Evolutionary conservation across 2,113 vertebrate genomes (phyloP).

Genomic region (Lagopus muta): DNA sequence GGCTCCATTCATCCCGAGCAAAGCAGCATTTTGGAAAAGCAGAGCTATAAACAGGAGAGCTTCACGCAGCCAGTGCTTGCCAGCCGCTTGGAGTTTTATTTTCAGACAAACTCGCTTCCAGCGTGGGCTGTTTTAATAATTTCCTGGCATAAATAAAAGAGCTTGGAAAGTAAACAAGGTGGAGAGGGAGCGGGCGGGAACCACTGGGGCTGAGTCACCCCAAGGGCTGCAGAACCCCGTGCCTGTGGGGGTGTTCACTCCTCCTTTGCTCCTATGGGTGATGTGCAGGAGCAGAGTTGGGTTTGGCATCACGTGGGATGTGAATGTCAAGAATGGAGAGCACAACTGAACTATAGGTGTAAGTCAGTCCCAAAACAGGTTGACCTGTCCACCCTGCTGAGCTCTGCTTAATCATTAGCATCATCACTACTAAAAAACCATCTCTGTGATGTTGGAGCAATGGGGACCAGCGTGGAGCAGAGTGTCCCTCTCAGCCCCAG

Average conservation of each 20-base stretch:
- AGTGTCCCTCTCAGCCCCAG: background rate
- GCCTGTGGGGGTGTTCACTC: background rate
- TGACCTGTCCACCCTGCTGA: background rate
- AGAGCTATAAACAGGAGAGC: background rate
- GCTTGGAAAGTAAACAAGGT: slow-evolving; percentile 53
- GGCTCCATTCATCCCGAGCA: background rate
- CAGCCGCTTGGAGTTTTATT: background rate
- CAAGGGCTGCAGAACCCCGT: background rate
- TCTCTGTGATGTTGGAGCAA: background rate
- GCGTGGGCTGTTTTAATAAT: slow-evolving; percentile 53
- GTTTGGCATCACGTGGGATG: background rate
- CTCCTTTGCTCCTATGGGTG: background rate
- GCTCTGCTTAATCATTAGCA: background rate
- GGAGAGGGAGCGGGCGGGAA: background rate
- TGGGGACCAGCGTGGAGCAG: background rate
- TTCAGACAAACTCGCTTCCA: slow-evolving; percentile 30
- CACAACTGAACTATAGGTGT: background rate
- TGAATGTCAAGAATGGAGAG: background rate
- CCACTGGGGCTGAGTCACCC: background rate
- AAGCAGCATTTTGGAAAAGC: fast-evolving
- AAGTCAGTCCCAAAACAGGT: background rate
- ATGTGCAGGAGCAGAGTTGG: background rate
- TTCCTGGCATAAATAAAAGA: slow-evolving; percentile 65
- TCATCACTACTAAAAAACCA: background rate
- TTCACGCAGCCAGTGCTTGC: background rate